Evolutionary conservation across 2,113 vertebrate genomes (phyloP), one percentile per base, ranked within the genome.

Genomic region (Uria lomvia): DNA sequence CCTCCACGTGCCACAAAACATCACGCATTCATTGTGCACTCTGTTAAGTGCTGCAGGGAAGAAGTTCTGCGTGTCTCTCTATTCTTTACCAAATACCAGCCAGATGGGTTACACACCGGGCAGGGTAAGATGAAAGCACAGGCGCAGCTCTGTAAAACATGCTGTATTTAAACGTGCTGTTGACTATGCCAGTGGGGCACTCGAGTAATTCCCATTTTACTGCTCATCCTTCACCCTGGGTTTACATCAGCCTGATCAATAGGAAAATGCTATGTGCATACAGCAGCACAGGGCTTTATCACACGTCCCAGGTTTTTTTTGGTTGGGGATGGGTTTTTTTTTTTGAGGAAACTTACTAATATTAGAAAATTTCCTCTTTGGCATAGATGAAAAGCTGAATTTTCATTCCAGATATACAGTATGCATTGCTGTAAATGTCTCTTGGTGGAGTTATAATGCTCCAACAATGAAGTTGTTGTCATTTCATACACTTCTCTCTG

Each of bases 51-150:
- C 12, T 19, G 11, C 5, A 34, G 14, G 7, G 7, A 47, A 45
- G 36, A 58, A 49, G 5, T 71, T 68, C 43, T 86, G 11, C 13
- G 4, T 15, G 15, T 24, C 55, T 15, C 26, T 12, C 7, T 14
- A 3, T 36, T 52, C 74, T 32, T 92, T 82, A 91, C 24, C 32
- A 85, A 91, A 52, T 58, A 83, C 56, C 66, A 72, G 18, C 15
- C 49, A 85, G 58, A 88, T 78, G 67, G 92, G 68, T 88, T 90
- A 86, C 42, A 18, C 36, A 70, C 53, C 74, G 66, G 73, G 34
- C 56, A 75, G 22, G 8, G 7, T 89, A 96, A 96, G 55, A 86
- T 90, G 79, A 72, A 84, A 94, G 86, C 79, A 74, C 91, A 80
- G 90, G 12, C 14, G 11, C 45, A 63, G 66, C 83, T 76, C 74